Percentiles rank a stretch among this genome's conserved stretches.
phyloP scores from a whole-genome alignment of 2,888 invertebrate genomes.

The Thecophora atra region DNA sequence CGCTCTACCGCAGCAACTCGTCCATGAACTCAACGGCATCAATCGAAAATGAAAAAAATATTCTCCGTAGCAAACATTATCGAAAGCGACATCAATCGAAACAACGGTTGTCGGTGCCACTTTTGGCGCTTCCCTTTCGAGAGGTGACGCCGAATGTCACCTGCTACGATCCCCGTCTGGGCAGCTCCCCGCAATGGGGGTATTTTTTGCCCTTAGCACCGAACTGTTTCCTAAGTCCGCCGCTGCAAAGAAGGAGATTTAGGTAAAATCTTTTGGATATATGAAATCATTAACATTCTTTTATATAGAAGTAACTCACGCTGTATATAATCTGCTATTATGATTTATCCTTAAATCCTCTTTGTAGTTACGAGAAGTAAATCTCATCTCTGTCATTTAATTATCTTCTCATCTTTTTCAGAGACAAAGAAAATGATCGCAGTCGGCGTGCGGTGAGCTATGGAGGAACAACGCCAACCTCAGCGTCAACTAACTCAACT shows the following conservation, averaged over 20 bases:
- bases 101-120: slow-evolving; percentile 52
- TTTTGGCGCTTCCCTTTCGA: slow-evolving; percentile 45
- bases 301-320: not conserved
- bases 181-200: slow-evolving; percentile 68
- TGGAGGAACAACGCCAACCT: slow-evolving; percentile 50
- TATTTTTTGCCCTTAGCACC: slow-evolving; percentile 69
- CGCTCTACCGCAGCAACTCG: slow-evolving; percentile 44
- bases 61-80: slow-evolving; percentile 46
- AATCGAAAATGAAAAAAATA: slow-evolving; percentile 51
- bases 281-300: not conserved
- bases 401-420: too few relatives aligned
- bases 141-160: slow-evolving; percentile 46
- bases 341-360: too few relatives aligned
- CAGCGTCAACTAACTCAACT: slow-evolving; percentile 52
- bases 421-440: slow-evolving; percentile 64
- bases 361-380: too few relatives aligned
- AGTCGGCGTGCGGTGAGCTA: slow-evolving; percentile 64
- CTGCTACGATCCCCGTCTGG: slow-evolving; percentile 51
- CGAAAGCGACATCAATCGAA: slow-evolving; percentile 43
- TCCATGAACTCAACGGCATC: slow-evolving; percentile 54
- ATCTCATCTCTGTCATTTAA: too few relatives aligned
- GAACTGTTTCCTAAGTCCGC: slow-evolving; percentile 67
- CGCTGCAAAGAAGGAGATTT: slow-evolving; percentile 55
- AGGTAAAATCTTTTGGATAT: slow-evolving; percentile 52
- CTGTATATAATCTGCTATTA: too few relatives aligned